These are phyloP conservation scores for Acromyrmex echinatior DNA, from an alignment of 1,140 invertebrate genomes.

Conservation along the genomic window DNA sequence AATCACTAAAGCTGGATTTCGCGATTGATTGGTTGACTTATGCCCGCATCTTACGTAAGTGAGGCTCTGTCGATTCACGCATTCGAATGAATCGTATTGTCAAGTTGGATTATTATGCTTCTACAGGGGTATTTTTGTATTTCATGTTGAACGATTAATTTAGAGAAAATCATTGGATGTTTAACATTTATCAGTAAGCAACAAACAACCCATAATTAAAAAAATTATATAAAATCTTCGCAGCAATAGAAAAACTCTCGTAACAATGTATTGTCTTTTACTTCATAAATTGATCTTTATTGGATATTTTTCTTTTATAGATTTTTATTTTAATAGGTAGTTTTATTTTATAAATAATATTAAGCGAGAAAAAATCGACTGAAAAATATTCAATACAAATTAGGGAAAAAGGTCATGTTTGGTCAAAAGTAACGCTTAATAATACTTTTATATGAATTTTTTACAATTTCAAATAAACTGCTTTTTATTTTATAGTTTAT, in stretches of 20 bases:
- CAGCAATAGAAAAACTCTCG: background rate
- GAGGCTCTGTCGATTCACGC: constrained; percentile 73
- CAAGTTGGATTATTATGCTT: constrained; percentile 23
- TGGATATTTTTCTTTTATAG: background rate
- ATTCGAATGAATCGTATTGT: constrained; percentile 58
- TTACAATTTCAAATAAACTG: too few relatives aligned
- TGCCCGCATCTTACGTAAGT: constrained; percentile 76
- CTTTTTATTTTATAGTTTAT: background rate
- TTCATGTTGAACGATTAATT: background rate
- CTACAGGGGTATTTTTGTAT: constrained; percentile 1
- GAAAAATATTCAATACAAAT: too few relatives aligned
- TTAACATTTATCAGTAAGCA: background rate
- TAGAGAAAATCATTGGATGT: background rate
- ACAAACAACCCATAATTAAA: background rate
- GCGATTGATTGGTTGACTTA: constrained; percentile 75
- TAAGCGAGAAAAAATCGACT: too few relatives aligned
- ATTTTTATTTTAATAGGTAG: background rate
- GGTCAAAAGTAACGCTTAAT: too few relatives aligned
- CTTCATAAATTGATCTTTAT: background rate
- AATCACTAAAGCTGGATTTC: constrained; percentile 70
- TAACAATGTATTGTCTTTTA: background rate
- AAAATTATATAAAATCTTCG: background rate
- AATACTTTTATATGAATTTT: too few relatives aligned
- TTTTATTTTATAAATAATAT: background rate
- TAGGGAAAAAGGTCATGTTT: too few relatives aligned